A percentile compares a stretch with the other conserved stretches of the same genome.
phyloP scores from a whole-genome alignment of 2,797 vertebrate genomes.

The Botia almorhae region DNA sequence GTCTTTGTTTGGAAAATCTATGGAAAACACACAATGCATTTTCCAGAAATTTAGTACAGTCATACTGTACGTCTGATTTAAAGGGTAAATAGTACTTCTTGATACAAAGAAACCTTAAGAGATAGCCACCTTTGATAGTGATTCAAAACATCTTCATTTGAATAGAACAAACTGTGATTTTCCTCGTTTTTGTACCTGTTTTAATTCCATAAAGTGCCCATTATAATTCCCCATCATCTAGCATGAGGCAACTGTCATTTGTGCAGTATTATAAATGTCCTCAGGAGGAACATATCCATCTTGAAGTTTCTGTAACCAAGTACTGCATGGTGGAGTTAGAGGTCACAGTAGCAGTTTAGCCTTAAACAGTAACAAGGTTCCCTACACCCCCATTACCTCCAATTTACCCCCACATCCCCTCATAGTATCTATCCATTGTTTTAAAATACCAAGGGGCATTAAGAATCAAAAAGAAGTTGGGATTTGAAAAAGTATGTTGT shows the following conservation, averaged over 20 bases:
- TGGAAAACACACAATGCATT: too few relatives aligned
- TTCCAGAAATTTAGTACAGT: conserved; percentile 6
- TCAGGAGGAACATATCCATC: not conserved
- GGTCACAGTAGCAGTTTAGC: conserved; percentile 36
- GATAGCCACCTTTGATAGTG: not conserved
- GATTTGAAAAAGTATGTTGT: conserved; percentile 60
- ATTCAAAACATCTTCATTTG: conserved; percentile 3
- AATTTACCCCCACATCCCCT: conserved; percentile 24
- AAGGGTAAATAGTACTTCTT: not conserved
- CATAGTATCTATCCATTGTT: conserved; percentile 50
- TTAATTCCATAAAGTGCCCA: not conserved
- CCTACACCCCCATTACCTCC: conserved; percentile 24
- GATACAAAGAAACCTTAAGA: not conserved
- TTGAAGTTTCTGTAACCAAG: not conserved
- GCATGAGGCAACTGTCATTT: conserved; percentile 4
- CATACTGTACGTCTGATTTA: not conserved
- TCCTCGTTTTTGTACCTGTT: not conserved
- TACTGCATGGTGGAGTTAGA: conserved; percentile 2
- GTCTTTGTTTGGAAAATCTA: conserved; percentile 2
- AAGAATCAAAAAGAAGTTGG: conserved; percentile 53
- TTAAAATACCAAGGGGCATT: conserved; percentile 56
- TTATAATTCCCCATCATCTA: not conserved
- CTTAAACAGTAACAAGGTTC: conserved; percentile 42
- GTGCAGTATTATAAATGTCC: conserved; percentile 29
- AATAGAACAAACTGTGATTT: conserved; percentile 6